phyloP scores from a whole-genome alignment of 2,113 vertebrate species.

The Zapus hudsonius region DNA sequence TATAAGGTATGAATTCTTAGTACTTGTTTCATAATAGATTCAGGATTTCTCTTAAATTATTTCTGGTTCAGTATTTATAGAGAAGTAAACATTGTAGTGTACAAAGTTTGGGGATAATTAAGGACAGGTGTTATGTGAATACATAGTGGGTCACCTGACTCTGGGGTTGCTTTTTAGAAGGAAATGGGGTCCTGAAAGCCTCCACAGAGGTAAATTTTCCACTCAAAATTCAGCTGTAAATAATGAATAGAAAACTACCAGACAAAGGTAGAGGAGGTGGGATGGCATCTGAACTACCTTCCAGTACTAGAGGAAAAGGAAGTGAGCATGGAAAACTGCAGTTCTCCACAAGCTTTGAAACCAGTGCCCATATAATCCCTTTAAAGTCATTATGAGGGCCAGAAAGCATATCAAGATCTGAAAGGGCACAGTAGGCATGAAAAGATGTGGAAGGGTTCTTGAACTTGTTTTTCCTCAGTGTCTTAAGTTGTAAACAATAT shows the following conservation, averaged over 20 bases:
- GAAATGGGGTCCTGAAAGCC: background rate
- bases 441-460: background rate
- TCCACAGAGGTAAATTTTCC: background rate
- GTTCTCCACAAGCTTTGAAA: background rate
- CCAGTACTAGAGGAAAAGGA: background rate
- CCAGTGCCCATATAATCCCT: background rate
- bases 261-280: background rate
- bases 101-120: background rate
- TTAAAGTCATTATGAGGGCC: background rate
- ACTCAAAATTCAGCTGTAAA: background rate
- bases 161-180: background rate
- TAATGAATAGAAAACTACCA: background rate
- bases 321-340: background rate
- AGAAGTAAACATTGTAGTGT: background rate
- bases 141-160: background rate
- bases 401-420: background rate
- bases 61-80: background rate
- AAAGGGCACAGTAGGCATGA: background rate
- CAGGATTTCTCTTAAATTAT: background rate
- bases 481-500: constrained; percentile 56
- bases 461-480: constrained; percentile 8
- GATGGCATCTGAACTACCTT: background rate
- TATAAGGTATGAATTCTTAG: background rate
- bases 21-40: background rate
- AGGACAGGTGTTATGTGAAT: background rate